Conservation (phyloP, 2,888 invertebrate species). For the Eurois occulta region DNA sequence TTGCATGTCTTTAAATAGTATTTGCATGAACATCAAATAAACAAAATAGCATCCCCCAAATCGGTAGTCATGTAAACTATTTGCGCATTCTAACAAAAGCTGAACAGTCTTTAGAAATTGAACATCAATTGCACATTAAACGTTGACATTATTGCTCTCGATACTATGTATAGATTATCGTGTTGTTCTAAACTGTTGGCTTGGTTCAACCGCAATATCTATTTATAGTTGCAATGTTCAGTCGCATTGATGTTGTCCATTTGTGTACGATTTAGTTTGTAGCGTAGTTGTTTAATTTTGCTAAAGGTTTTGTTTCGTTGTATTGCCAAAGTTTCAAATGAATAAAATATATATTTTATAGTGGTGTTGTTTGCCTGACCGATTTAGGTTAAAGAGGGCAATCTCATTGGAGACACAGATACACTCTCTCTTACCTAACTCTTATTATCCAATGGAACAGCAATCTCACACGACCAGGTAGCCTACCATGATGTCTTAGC, state of each 20-base stretch:
- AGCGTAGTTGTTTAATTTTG: neutral
- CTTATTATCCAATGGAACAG: neutral
- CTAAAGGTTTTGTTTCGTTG: neutral
- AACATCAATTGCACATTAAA: constrained; percentile 40
- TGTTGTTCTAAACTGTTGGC: constrained; percentile 12
- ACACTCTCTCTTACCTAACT: neutral
- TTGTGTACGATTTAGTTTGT: constrained; percentile 1
- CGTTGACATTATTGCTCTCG: constrained; percentile 31
- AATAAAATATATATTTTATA: neutral
- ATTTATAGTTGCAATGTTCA: constrained; percentile 22
- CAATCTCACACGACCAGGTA: neutral
- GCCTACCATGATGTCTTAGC: too few relatives aligned
- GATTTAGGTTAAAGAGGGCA: neutral
- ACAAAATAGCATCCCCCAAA: constrained; percentile 5
- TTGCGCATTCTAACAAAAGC: constrained; percentile 27
- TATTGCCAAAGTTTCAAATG: neutral
- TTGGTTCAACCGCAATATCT: constrained; percentile 21
- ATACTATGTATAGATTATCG: constrained; percentile 17
- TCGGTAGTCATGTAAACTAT: neutral
- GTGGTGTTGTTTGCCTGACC: neutral
- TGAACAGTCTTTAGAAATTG: constrained; percentile 7
- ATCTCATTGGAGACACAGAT: neutral
- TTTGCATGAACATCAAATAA: neutral
- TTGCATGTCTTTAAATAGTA: neutral
- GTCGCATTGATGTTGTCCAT: constrained; percentile 19